Conservation (phyloP, 1,140 invertebrate species). For the Steinernema khuongi region DNA sequence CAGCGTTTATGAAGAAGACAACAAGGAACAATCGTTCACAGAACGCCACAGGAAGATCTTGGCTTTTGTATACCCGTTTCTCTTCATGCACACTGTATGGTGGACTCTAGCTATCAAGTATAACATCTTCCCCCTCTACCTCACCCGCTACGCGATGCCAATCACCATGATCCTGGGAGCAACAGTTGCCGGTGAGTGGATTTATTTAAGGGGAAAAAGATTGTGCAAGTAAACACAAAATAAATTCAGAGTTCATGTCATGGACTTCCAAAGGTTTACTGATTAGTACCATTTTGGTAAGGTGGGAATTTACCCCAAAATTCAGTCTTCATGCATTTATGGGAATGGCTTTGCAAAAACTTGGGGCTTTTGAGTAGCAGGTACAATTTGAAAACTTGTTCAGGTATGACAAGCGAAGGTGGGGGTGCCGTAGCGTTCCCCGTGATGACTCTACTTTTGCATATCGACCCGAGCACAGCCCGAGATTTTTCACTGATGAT, state of each 20-base stretch:
- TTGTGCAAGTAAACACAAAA: too few relatives aligned
- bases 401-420: slow-evolving; percentile 50
- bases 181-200: slow-evolving; percentile 30
- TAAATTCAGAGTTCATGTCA: too few relatives aligned
- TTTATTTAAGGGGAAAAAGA: too few relatives aligned
- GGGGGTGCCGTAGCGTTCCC: slow-evolving; percentile 46
- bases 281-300: too few relatives aligned
- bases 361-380: too few relatives aligned
- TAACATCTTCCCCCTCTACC: slow-evolving; percentile 38
- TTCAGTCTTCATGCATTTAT: too few relatives aligned
- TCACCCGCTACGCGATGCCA: slow-evolving; percentile 34
- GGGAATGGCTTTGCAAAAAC: too few relatives aligned
- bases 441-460: slow-evolving; percentile 45
- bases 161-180: slow-evolving; percentile 48
- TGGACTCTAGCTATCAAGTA: slow-evolving; percentile 38
- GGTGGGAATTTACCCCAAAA: too few relatives aligned
- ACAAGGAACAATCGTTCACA: not conserved
- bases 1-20: not conserved
- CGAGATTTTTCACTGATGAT: slow-evolving; percentile 45
- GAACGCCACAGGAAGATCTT: slow-evolving; percentile 29
- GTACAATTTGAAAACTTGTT: slow-evolving; percentile 22
- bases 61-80: slow-evolving; percentile 26
- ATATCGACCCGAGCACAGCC: slow-evolving; percentile 31
- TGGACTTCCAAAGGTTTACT: too few relatives aligned
- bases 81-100: slow-evolving; percentile 37